Evolutionary conservation across 2,797 vertebrate genomes (phyloP).

Genomic region (Onychomys torridus): DNA sequence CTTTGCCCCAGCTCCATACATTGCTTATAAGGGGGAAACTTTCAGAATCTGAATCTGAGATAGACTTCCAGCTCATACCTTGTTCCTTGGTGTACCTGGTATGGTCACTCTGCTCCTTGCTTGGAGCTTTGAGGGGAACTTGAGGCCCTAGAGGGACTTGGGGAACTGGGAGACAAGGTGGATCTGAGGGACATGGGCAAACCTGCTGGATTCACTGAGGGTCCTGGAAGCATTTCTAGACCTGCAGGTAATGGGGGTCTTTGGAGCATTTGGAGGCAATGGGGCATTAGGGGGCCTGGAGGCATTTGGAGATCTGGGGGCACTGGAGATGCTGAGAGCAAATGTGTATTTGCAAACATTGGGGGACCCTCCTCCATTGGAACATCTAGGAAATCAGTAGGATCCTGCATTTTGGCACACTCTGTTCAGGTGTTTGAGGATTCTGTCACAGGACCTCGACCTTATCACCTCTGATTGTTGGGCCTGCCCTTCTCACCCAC

Average conservation of each 20-base stretch:
- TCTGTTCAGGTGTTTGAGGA: neutral
- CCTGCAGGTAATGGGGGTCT: neutral
- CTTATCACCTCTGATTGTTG: neutral
- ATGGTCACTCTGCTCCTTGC: neutral
- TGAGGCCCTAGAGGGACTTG: neutral
- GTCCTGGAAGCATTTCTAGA: neutral
- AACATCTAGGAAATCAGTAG: neutral
- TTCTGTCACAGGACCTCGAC: neutral
- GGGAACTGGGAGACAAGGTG: neutral
- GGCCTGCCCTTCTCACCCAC: neutral
- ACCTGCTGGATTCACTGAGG: neutral
- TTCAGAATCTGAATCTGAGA: neutral
- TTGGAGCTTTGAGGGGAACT: neutral
- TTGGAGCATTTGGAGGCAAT: neutral
- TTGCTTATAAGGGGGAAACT: neutral
- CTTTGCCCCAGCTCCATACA: neutral
- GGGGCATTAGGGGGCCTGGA: too few relatives aligned
- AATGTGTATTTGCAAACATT: neutral
- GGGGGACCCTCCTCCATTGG: neutral
- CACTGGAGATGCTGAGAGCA: neutral
- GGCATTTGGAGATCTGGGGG: neutral
- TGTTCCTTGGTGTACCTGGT: neutral
- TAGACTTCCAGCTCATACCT: neutral
- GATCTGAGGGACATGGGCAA: neutral
- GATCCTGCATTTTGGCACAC: neutral